Evolutionary conservation across 2,797 vertebrate species (phyloP), one percentile per base, ranked within the genome.

Genomic region (Myotis pilosus): DNA sequence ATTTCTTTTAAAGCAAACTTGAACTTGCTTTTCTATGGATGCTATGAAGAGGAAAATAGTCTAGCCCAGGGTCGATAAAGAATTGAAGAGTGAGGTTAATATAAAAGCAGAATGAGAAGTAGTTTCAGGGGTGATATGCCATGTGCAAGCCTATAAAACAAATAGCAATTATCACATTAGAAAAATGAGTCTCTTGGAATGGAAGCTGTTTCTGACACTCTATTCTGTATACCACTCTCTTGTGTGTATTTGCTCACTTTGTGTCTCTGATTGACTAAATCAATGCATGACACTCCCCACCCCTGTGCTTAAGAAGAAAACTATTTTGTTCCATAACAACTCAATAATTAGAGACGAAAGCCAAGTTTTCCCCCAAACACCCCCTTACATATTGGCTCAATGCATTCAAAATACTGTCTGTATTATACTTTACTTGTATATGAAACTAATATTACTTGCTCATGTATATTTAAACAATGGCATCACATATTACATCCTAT

Each of bases 131-230:
- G 98, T 95, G 95, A 96, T 96, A 97, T 97, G 97, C 97, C 98
- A 97, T 98, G 97, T 89, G 93, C 94, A 95, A 96, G 95, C 69
- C 97, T 97, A 97, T 98, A 97, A 98, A 98, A 98, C 98, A 98
- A 98, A 98, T 97, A 98, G 97, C 96, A 98, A 98, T 98, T 98
- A 98, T 98, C 98, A 97, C 96, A 96, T 98, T 98, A 97, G 97
- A 97, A 96, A 96, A 97, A 97, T 38, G 96, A 97, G 87, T 94
- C 91, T 97, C 86, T 97, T 95, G 92, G 94, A 97, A 97, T 96
- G 92, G 22, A 57, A 97, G 94, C 83, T 86, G 74, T 96, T 97
- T 94, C 94, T 98, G 98, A 98, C 97, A 98, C 94, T 97, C 97
- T 96, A 81, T 97, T 97, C 96, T 96, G 23, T 90, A 92, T 83